phyloP scores from a whole-genome alignment of 1,140 invertebrate species.

The Cheumatopsyche charites region DNA sequence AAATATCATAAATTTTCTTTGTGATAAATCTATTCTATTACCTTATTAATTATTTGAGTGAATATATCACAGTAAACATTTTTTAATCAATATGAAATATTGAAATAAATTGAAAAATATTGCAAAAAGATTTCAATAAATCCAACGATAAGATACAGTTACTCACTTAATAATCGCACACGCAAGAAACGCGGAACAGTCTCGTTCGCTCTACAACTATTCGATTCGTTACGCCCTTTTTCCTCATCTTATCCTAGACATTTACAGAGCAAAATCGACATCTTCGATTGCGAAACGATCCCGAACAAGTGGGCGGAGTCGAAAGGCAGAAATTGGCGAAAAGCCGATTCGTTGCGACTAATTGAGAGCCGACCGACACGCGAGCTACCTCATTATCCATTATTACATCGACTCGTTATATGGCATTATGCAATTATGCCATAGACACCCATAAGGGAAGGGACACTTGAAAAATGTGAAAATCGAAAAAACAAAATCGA shows the following conservation, averaged over 20 bases:
- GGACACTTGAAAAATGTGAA: too few relatives aligned
- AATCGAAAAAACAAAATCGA: background rate
- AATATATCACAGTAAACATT: too few relatives aligned
- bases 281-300: slow-evolving; percentile 1
- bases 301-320: background rate
- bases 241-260: background rate
- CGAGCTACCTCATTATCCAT: background rate
- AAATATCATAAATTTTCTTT: too few relatives aligned
- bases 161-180: background rate
- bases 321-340: background rate
- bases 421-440: slow-evolving; percentile 25
- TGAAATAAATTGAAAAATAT: too few relatives aligned
- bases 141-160: too few relatives aligned
- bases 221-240: background rate
- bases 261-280: background rate
- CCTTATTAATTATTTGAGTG: too few relatives aligned
- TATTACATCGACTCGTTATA: slow-evolving; percentile 22
- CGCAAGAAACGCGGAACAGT: background rate
- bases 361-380: background rate
- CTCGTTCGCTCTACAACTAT: background rate
- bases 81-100: too few relatives aligned
- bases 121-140: too few relatives aligned
- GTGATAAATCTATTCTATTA: too few relatives aligned
- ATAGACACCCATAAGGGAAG: background rate
- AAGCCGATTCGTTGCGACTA: background rate